Evolutionary conservation across 1,140 invertebrate species (phyloP).

Genomic region (Battus philenor): DNA sequence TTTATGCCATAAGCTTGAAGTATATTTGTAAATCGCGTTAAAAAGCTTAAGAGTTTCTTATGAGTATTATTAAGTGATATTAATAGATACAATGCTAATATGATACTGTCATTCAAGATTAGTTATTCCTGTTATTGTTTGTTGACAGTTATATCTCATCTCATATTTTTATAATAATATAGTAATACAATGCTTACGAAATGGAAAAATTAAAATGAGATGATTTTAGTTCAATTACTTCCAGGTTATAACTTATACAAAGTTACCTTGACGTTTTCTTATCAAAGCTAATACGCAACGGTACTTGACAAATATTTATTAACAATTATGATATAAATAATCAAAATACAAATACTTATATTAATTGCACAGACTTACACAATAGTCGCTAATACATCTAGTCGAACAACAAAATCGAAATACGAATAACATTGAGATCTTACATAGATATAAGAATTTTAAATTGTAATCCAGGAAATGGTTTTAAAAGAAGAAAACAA

Average conservation of each 20-base stretch:
- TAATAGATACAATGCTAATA: too few species aligned
- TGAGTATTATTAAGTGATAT: too few species aligned
- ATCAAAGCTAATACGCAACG: constrained; percentile 15
- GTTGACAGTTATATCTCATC: too few species aligned
- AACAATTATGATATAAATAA: constrained; percentile 19
- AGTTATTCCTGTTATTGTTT: too few species aligned
- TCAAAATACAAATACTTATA: constrained; percentile 13
- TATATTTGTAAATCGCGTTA: too few species aligned
- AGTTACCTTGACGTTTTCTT: constrained; percentile 9
- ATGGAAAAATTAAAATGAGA: too few species aligned
- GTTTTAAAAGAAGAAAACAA: constrained; percentile 5
- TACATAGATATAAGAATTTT: neutral
- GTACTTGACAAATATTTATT: constrained; percentile 20
- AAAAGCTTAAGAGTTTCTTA: too few species aligned
- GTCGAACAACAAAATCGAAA: constrained; percentile 19
- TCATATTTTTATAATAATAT: too few species aligned
- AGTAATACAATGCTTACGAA: too few species aligned
- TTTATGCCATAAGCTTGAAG: too few species aligned
- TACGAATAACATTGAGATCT: constrained; percentile 1
- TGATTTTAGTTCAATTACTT: too few species aligned
- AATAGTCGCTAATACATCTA: constrained; percentile 1
- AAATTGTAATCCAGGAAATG: neutral
- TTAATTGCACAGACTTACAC: constrained; percentile 8
- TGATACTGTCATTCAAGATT: too few species aligned
- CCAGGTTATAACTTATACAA: neutral